A percentile compares a stretch with the other conserved stretches of the same genome.
Conservation (phyloP, 2,797 vertebrate species). For the Sebastes itinus region DNA sequence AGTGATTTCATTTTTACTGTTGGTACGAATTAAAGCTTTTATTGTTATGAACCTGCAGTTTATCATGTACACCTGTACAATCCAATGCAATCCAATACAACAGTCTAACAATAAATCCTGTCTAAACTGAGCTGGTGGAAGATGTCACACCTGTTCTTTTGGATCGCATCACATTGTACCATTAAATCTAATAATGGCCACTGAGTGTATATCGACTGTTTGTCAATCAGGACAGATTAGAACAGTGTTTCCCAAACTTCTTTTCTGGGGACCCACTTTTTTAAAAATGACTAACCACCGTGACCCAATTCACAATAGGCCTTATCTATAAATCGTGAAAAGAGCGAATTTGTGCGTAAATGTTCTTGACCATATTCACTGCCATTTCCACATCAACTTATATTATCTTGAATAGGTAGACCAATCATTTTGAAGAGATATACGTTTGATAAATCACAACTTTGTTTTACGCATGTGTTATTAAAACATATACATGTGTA, state of each 20-base stretch:
- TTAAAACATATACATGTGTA: too few relatives aligned
- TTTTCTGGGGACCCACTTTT: too few relatives aligned
- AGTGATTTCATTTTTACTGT: background rate
- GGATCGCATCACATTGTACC: background rate
- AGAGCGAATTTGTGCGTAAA: accelerated
- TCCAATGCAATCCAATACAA: background rate
- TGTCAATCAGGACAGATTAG: background rate
- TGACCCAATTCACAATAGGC: too few relatives aligned
- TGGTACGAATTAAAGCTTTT: conserved; percentile 13
- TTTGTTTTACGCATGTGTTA: too few relatives aligned
- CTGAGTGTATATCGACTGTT: background rate
- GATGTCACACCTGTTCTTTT: background rate
- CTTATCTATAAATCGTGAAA: too few relatives aligned
- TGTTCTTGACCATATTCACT: too few relatives aligned
- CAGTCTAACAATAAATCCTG: background rate
- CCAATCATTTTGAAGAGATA: accelerated
- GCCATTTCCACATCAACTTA: too few relatives aligned
- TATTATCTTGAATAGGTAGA: too few relatives aligned
- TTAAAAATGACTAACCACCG: too few relatives aligned
- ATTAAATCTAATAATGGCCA: background rate
- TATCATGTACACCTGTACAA: background rate
- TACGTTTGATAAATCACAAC: too few relatives aligned
- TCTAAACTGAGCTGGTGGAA: background rate
- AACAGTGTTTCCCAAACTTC: too few relatives aligned
- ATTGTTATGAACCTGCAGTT: background rate